Conservation (phyloP, 2,113 vertebrate genomes). For the Aythya baeri region DNA sequence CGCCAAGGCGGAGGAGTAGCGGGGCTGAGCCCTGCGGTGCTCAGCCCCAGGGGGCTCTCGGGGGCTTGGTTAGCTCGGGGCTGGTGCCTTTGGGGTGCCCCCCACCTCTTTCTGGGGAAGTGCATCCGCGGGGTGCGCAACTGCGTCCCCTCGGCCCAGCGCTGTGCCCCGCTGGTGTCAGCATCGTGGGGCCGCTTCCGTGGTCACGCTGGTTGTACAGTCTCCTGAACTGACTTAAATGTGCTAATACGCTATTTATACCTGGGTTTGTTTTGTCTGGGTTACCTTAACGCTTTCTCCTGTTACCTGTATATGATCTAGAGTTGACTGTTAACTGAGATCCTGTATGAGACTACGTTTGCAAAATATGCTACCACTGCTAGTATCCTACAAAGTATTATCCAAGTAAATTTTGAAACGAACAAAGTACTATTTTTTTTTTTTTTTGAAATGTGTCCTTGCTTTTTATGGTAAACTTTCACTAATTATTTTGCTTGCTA, state of each 20-base stretch:
- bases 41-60: accelerated
- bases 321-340: constrained; percentile 67
- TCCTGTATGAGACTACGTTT: constrained; percentile 34
- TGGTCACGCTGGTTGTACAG: constrained; percentile 57
- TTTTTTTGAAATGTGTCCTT: constrained; percentile 6
- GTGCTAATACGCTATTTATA: constrained; percentile 67
- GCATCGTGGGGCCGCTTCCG: not conserved
- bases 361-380: constrained; percentile 33
- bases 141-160: not conserved
- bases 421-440: constrained; percentile 43
- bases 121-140: not conserved
- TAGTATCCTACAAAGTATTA: constrained; percentile 54
- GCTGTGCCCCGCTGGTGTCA: not conserved
- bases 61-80: not conserved
- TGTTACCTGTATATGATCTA: constrained; percentile 70
- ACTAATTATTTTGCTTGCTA: constrained; percentile 20
- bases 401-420: constrained; percentile 46
- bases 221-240: constrained; percentile 64
- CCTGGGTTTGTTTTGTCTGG: constrained; percentile 30
- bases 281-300: constrained; percentile 15
- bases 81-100: no score
- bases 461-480: constrained; percentile 35
- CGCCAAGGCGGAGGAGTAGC: not conserved
- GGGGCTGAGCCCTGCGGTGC: not conserved
- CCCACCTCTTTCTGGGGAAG: not conserved